Percentiles rank a stretch among this genome's conserved stretches.
These are phyloP conservation scores for Ichneumon xanthorius DNA, from an alignment of 2,888 invertebrate genomes.

Conservation along the genomic window DNA sequence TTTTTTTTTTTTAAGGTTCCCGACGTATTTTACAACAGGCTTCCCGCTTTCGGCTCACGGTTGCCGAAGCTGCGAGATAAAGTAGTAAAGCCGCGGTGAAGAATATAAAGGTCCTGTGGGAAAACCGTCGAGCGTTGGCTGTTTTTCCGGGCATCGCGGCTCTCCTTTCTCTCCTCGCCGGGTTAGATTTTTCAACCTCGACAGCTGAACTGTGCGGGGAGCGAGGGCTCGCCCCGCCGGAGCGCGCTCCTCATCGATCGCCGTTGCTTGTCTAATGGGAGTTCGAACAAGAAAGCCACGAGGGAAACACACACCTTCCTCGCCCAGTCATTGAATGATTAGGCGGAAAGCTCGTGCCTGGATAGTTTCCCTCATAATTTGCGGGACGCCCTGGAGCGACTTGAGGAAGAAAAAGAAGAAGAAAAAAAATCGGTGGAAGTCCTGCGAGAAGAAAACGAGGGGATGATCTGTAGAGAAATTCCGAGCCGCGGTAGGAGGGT, in stretches of 20 bases:
- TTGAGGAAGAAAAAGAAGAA: slow-evolving; percentile 1
- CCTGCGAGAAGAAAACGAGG: slow-evolving; percentile 25
- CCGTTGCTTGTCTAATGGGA: slow-evolving; percentile 56
- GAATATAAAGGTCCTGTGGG: slow-evolving; percentile 41
- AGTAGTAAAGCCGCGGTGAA: slow-evolving; percentile 28
- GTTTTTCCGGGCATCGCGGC: slow-evolving; percentile 10
- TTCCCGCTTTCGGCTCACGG: neutral
- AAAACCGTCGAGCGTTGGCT: slow-evolving; percentile 23
- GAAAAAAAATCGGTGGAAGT: slow-evolving; percentile 29
- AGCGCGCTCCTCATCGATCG: slow-evolving; percentile 52
- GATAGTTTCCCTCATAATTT: slow-evolving; percentile 36
- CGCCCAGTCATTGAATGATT: slow-evolving; percentile 65
- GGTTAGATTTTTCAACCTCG: slow-evolving; percentile 63
- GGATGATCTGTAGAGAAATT: slow-evolving; percentile 48
- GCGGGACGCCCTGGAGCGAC: slow-evolving; percentile 1
- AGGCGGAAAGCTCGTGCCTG: slow-evolving; percentile 55
- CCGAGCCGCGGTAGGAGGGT: slow-evolving; percentile 26
- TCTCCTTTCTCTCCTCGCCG: slow-evolving; percentile 17
- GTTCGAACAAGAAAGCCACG: slow-evolving; percentile 36
- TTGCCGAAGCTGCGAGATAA: slow-evolving; percentile 37
- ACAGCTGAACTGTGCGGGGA: slow-evolving; percentile 47
- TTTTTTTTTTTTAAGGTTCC: slow-evolving; percentile 30
- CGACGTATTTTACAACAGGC: slow-evolving; percentile 28
- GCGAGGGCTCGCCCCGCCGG: slow-evolving; percentile 13
- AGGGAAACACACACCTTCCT: slow-evolving; percentile 40